Percentiles rank a stretch among this genome's conserved stretches.
Conservation (phyloP, 2,797 vertebrate genomes). For the Arnoldichthys spilopterus region DNA sequence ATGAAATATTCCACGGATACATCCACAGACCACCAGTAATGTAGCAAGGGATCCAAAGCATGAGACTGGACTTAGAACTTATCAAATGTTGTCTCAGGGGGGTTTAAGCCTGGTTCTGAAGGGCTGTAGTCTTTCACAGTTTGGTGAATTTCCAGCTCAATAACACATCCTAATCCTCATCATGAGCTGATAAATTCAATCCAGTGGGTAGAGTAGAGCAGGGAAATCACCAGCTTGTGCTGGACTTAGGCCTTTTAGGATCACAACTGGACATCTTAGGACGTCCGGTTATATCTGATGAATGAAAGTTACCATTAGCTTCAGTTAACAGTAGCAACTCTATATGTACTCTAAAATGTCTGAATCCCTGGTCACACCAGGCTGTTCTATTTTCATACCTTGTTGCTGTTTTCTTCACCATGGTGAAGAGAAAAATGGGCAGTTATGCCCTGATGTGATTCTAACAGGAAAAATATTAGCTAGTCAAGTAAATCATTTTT, state of each 20-base stretch:
- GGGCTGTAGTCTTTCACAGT: too few species aligned
- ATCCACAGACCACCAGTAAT: neutral
- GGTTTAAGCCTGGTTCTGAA: neutral
- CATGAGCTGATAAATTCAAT: neutral
- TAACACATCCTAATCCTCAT: neutral
- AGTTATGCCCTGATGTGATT: too few species aligned
- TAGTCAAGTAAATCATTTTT: too few species aligned
- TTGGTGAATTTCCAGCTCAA: neutral
- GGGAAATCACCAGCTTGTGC: neutral
- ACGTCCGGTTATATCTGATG: neutral
- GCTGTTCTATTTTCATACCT: too few species aligned
- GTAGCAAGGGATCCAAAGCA: neutral
- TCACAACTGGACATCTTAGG: neutral
- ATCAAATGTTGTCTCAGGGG: neutral
- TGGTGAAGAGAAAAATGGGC: too few species aligned
- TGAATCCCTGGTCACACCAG: too few species aligned
- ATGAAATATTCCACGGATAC: slow-evolving; percentile 4
- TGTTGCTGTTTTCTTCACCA: too few species aligned
- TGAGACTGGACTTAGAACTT: neutral
- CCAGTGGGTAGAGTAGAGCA: neutral
- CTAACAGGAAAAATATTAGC: too few species aligned
- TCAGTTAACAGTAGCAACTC: too few species aligned
- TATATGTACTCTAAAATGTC: too few species aligned
- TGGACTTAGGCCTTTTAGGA: neutral
- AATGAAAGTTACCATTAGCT: too few species aligned